Conservation (phyloP, 2,797 vertebrate genomes). For the Ceryle rudis region DNA sequence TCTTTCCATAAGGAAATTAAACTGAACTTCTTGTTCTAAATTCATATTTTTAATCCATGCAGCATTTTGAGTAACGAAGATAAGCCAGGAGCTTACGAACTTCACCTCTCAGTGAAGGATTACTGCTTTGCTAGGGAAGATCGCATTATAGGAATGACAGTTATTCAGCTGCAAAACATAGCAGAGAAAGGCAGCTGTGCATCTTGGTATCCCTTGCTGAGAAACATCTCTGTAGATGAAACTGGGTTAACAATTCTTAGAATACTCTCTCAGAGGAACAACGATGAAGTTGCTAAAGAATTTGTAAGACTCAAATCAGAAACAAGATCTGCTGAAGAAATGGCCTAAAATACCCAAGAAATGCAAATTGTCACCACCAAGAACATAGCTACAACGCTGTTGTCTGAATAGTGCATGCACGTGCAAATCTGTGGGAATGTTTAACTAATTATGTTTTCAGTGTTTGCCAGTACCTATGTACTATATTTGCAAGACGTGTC, state of each 20-base stretch:
- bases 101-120: conserved; percentile 96
- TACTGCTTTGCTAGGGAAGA: conserved; percentile 99
- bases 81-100: conserved; percentile 90
- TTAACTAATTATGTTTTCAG: conserved; percentile 88
- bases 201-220: conserved; percentile 89
- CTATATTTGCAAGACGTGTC: conserved; percentile 90
- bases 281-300: conserved; percentile 96
- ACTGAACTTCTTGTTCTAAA: neutral
- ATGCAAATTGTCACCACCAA: conserved; percentile 30
- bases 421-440: conserved; percentile 98
- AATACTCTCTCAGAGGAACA: conserved; percentile 97
- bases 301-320: conserved; percentile 98
- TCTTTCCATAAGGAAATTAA: neutral
- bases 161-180: conserved; percentile 90
- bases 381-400: conserved; percentile 77
- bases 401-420: conserved; percentile 93
- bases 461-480: conserved; percentile 94
- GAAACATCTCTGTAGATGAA: conserved; percentile 89
- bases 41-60: conserved; percentile 8
- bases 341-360: conserved; percentile 68
- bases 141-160: conserved; percentile 91
- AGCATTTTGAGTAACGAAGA: conserved; percentile 92
- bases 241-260: conserved; percentile 95
- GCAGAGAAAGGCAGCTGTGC: conserved; percentile 86
- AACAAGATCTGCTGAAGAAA: conserved; percentile 90